Evolutionary conservation across 2,113 vertebrate genomes (phyloP).

Genomic region (Caloenas nicobarica): DNA sequence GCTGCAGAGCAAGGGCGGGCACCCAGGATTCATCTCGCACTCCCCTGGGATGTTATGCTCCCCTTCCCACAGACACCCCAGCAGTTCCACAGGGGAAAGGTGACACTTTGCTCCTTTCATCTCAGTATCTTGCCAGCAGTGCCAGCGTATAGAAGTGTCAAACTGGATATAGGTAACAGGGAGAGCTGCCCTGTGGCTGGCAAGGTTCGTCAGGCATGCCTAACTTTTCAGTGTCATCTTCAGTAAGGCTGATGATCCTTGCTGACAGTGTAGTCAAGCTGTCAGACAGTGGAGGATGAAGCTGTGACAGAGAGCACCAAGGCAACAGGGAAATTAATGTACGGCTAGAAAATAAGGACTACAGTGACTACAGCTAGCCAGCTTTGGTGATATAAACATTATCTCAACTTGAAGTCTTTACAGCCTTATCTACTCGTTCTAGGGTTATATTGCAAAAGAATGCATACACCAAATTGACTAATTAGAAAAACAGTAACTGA

Average conservation of each 20-base stretch:
- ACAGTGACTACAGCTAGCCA: not conserved
- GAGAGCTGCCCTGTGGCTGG: not conserved
- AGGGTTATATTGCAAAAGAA: not conserved
- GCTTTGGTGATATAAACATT: not conserved
- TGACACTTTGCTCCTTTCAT: not conserved
- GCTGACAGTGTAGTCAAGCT: accelerated
- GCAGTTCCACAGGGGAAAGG: not conserved
- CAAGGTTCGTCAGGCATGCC: not conserved
- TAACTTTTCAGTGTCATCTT: not conserved
- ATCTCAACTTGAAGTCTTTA: not conserved
- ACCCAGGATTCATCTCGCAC: not conserved
- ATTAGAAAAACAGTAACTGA: not conserved
- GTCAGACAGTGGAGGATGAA: accelerated
- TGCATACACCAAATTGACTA: not conserved
- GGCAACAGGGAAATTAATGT: not conserved
- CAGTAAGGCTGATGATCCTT: not conserved
- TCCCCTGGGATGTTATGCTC: not conserved
- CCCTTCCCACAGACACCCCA: not conserved
- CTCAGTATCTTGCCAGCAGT: not conserved
- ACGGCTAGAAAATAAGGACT: not conserved
- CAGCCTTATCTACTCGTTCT: not conserved
- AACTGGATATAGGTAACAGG: accelerated
- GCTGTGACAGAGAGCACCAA: not conserved
- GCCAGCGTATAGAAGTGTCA: not conserved
- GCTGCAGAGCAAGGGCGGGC: not conserved